Evolutionary conservation across 2,797 vertebrate genomes (phyloP), one percentile per base, ranked within the genome.

Genomic region (Hoplostethus mediterraneus): DNA sequence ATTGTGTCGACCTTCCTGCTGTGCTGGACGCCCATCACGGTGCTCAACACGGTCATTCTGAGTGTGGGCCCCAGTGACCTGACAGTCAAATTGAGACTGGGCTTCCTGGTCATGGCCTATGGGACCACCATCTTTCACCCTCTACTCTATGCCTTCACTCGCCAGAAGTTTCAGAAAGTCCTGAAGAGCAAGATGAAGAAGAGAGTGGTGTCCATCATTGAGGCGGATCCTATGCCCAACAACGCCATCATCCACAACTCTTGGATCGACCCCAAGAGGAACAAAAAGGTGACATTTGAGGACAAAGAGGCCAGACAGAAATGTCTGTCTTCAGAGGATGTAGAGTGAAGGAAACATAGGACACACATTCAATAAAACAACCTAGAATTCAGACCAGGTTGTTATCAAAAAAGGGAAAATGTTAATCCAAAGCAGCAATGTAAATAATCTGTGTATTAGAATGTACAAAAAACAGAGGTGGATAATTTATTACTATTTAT

Each of bases 151-250:
- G 98, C 98, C 88, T 99, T 99, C 90, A 99, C 98, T 0, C 93
- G 98, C 85, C 98, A 99, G 92, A 99, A 99, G 93, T 99, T 99
- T 89, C 97, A 98, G 92, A 99, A 98, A 84, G 97, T 97, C 67
- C 92, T 99, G 77, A 98, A 97, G 95, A 98, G 97, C 90, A 99
- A 98, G 93, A 99, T 99, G 96, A 99, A 99, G 94, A 99, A 99
- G 76, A 86, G 97, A 79, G 97, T 97, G 64, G 97, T 99, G 90
- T 98, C 97, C 12, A 97, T 98, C 90, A 96, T 98, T 69, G 97
- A 98, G 93, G 96, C 96, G 8, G 97, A 98, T 63, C 96, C 96
- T 14, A 92, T 96, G 83, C 97, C 97, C 60, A 98, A 97, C 83
- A 97, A 97, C 0, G 95, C 97, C 75, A 93, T 98, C 83, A 97